These are phyloP conservation scores for Pseudoips prasinana DNA, from an alignment of 2,888 invertebrate species.

Conservation along the genomic window DNA sequence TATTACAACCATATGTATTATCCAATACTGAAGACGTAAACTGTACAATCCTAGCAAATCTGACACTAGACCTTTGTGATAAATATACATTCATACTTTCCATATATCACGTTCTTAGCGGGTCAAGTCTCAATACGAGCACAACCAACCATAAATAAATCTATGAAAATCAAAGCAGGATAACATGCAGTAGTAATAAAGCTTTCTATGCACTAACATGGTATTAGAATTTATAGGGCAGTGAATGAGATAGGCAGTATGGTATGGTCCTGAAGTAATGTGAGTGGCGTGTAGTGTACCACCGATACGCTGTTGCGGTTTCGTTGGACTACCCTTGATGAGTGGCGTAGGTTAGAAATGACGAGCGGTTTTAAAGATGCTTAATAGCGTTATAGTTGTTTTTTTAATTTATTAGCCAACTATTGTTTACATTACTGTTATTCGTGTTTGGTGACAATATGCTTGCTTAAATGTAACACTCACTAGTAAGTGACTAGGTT, in stretches of 20 bases:
- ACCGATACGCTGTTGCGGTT: constrained; percentile 74
- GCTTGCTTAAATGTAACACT: too few relatives aligned
- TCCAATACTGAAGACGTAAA: too few relatives aligned
- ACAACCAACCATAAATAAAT: constrained; percentile 16
- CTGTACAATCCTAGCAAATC: too few relatives aligned
- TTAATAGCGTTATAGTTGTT: too few relatives aligned
- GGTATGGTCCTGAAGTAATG: constrained; percentile 54
- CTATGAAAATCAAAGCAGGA: constrained; percentile 28
- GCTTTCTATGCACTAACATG: constrained; percentile 49
- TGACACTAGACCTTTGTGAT: background rate
- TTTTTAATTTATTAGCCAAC: too few relatives aligned
- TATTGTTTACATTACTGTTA: too few relatives aligned
- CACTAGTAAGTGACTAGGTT: too few relatives aligned
- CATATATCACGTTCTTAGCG: background rate
- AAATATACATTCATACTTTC: background rate
- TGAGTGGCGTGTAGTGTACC: constrained; percentile 57
- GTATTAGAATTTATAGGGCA: constrained; percentile 58
- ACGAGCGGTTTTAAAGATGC: too few relatives aligned
- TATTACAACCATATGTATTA: too few relatives aligned
- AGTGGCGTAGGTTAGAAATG: constrained; percentile 30
- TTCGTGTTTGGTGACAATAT: too few relatives aligned
- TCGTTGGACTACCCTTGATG: constrained; percentile 54
- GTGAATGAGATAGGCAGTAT: constrained; percentile 52
- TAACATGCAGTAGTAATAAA: constrained; percentile 54
- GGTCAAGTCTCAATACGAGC: background rate